Base-by-base conservation (phyloP, 1,140 invertebrate genomes). In the Zaprionus davidi region DNA sequence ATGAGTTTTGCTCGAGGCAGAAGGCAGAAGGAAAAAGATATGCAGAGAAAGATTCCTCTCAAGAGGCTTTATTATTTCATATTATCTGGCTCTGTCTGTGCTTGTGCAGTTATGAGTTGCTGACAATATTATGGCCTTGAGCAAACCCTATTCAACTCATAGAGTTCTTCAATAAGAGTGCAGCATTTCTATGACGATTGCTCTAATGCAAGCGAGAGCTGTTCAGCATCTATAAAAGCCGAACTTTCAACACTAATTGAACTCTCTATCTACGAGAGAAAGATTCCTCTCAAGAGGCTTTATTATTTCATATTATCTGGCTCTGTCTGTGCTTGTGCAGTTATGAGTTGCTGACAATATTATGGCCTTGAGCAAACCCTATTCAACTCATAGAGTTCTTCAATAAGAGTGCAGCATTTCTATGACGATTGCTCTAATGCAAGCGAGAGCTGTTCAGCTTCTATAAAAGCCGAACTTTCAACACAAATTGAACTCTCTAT, bases 1-100 rank as follows among this genome's bases (percentile, higher is more conserved):
- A 46, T 46, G 41, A 46, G 41, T 46, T 46, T 44, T 46, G n/a
- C 41, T 46, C 41, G 7, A 9, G 41, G 41, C 41, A 46, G n/a
- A 17, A 9, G 41, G 41, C 41, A 46, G n/a, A 17, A 17, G 41
- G n/a, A 46, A 46, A 17, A 17, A 44, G 6, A n/a, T 46, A 46
- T 46, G 41, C 41, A 20, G 41, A 46, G n/a, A 46, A 17, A 46
- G 41, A 46, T 46, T 46, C 2, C 7, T 46, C n/a, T 17, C 41
- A 46, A 46, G 41, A 17, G 17, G 41, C 41, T 46, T 46, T n/a
- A 46, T 46, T 46, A 20, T 46, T 46, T 17, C 41, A 46, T 46
- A 46, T 46, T 17, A 46, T 46, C n/a, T 46, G n/a, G 7, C n/a
- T 46, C 15, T 46, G 41, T 44, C 5, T 17, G 41, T 44, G 41